Conservation (phyloP, 1,140 invertebrate genomes). For the Eupeodes corollae region DNA sequence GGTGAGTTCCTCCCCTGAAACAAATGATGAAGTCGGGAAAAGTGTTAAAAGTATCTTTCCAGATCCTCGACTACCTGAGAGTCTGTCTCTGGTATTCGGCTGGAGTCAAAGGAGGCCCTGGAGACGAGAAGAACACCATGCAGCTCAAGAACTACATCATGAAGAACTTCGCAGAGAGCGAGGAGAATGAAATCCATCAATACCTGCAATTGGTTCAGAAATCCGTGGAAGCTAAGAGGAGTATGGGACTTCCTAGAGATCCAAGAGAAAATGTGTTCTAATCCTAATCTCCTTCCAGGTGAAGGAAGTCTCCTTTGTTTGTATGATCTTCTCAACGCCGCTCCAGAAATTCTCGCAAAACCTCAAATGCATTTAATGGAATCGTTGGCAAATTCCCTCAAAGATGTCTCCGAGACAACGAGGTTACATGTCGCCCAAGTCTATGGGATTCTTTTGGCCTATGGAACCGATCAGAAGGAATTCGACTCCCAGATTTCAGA, state of each 20-base stretch:
- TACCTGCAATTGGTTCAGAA: conserved; percentile 34
- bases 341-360: conserved; percentile 24
- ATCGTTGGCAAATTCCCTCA: conserved; percentile 25
- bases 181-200: conserved; percentile 29
- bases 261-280: background rate
- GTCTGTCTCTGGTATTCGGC: conserved; percentile 51
- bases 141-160: conserved; percentile 25
- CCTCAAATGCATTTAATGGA: conserved; percentile 26
- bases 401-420: conserved; percentile 33
- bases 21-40: background rate
- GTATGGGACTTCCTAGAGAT: background rate
- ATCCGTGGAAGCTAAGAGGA: conserved; percentile 30
- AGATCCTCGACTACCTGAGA: conserved; percentile 67
- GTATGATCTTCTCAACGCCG: conserved; percentile 31
- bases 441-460: conserved; percentile 29
- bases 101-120: conserved; percentile 36
- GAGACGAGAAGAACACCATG: conserved; percentile 21
- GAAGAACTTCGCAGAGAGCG: conserved; percentile 19
- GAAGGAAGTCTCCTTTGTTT: conserved; percentile 28
- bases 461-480: conserved; percentile 20
- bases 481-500: conserved; percentile 26
- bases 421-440: conserved; percentile 29
- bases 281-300: conserved; percentile 9
- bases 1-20: conserved; percentile 37
- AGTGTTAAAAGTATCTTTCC: conserved; percentile 13